A percentile compares a stretch with the other conserved stretches of the same genome.
Conservation (phyloP, 1,140 invertebrate genomes). For the Cotesia glomerata region DNA sequence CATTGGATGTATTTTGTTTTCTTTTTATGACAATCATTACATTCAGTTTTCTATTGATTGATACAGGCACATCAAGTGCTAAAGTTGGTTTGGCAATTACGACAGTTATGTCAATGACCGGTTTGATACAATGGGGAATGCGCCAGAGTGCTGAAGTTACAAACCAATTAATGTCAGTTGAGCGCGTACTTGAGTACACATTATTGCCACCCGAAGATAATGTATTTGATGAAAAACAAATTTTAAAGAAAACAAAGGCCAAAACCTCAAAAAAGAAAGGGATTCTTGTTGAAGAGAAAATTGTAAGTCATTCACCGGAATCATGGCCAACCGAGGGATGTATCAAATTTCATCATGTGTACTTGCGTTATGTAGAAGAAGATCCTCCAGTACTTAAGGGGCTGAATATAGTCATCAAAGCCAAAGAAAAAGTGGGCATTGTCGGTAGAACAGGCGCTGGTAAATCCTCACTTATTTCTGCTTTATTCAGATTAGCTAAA, state of each 20-base stretch:
- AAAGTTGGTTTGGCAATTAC: slow-evolving; percentile 68
- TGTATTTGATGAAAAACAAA: slow-evolving; percentile 51
- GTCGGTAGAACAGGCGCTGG: slow-evolving; percentile 82
- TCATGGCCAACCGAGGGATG: slow-evolving; percentile 77
- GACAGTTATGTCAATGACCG: slow-evolving; percentile 65
- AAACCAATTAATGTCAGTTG: slow-evolving; percentile 81
- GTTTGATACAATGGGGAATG: slow-evolving; percentile 77
- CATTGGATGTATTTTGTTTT: slow-evolving; percentile 74
- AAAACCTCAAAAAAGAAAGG: slow-evolving; percentile 31
- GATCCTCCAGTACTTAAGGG: slow-evolving; percentile 67
- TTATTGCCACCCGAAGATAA: slow-evolving; percentile 68
- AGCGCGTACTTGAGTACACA: slow-evolving; percentile 79
- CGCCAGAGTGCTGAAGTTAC: slow-evolving; percentile 78
- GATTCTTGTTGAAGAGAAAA: background rate
- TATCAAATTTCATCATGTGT: slow-evolving; percentile 66
- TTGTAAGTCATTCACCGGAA: slow-evolving; percentile 52
- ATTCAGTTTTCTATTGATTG: slow-evolving; percentile 67
- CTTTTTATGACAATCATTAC: slow-evolving; percentile 67
- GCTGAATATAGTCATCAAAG: slow-evolving; percentile 66
- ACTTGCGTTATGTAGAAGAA: slow-evolving; percentile 64
- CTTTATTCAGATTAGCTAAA: slow-evolving; percentile 72
- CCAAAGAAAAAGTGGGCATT: slow-evolving; percentile 76
- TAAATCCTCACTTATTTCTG: slow-evolving; percentile 80
- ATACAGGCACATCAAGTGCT: slow-evolving; percentile 67
- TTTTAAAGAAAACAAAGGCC: slow-evolving; percentile 43